phyloP scores from a whole-genome alignment of 2,113 vertebrate genomes.

The Gavia stellata region DNA sequence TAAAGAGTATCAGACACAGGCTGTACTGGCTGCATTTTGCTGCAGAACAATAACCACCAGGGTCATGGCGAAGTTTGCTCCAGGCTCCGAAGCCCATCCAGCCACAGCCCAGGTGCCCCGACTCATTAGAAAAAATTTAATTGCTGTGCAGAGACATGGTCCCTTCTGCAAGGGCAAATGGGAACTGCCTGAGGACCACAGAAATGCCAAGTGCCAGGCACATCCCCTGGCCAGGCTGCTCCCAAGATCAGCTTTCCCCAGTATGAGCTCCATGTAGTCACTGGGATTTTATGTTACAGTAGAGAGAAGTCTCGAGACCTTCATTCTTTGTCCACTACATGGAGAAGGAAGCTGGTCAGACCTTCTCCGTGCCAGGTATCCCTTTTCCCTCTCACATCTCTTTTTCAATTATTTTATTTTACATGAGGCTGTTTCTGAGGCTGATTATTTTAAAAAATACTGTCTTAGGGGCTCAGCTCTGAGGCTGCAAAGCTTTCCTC shows the following conservation, averaged over 20 bases:
- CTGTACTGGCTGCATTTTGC: background rate
- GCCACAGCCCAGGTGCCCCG: background rate
- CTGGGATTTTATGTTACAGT: background rate
- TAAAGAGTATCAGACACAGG: background rate
- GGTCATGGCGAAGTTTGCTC: background rate
- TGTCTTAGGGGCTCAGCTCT: background rate
- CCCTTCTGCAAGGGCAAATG: background rate
- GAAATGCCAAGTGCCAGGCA: background rate
- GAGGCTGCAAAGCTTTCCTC: background rate
- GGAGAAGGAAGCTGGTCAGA: background rate
- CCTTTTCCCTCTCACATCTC: background rate
- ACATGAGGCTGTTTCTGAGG: background rate
- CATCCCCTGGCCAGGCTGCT: background rate
- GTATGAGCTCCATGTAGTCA: background rate
- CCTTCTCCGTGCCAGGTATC: background rate
- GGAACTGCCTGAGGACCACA: background rate
- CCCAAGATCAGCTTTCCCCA: background rate
- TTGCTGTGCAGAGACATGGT: background rate
- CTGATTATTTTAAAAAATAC: constrained; percentile 3
- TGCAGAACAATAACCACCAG: background rate
- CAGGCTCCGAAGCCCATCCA: background rate
- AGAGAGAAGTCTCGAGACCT: background rate
- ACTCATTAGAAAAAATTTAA: background rate
- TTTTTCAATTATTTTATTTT: background rate
- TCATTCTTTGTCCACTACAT: background rate